Percentiles rank a stretch among this genome's conserved stretches.
These are phyloP conservation scores for Dromas ardeola DNA, from an alignment of 2,113 vertebrate genomes.

Conservation along the genomic window DNA sequence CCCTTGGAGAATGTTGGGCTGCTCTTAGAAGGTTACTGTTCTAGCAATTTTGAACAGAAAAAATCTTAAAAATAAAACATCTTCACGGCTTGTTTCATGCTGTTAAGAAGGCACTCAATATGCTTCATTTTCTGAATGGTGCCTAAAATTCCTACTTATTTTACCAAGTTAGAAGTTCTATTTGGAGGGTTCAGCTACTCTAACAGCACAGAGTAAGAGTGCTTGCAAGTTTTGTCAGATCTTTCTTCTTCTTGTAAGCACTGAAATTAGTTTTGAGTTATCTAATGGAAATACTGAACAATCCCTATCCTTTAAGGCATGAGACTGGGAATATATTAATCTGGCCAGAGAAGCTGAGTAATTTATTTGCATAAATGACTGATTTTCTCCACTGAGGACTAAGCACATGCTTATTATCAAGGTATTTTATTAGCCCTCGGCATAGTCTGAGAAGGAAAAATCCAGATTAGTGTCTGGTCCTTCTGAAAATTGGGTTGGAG, in stretches of 20 bases:
- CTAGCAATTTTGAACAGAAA: neutral
- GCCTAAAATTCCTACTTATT: neutral
- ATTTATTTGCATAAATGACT: neutral
- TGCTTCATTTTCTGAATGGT: neutral
- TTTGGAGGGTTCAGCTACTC: neutral
- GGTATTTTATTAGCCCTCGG: neutral
- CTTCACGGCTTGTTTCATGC: neutral
- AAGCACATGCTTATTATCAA: neutral
- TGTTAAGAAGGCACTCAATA: neutral
- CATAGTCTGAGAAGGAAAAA: neutral
- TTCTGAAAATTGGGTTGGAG: neutral
- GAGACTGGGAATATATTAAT: neutral
- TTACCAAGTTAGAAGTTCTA: neutral
- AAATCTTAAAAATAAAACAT: neutral
- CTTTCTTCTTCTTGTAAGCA: neutral
- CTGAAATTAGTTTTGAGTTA: neutral
- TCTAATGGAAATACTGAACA: neutral
- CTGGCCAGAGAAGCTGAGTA: neutral
- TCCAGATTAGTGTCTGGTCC: neutral
- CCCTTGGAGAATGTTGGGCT: neutral
- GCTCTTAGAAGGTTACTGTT: neutral
- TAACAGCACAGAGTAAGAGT: neutral
- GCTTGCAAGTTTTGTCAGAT: neutral
- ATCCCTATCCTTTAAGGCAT: neutral
- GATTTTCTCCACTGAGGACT: neutral